Evolutionary conservation across 2,888 invertebrate genomes (phyloP), one percentile per base, ranked within the genome.

Genomic region (Anodontia alba): DNA sequence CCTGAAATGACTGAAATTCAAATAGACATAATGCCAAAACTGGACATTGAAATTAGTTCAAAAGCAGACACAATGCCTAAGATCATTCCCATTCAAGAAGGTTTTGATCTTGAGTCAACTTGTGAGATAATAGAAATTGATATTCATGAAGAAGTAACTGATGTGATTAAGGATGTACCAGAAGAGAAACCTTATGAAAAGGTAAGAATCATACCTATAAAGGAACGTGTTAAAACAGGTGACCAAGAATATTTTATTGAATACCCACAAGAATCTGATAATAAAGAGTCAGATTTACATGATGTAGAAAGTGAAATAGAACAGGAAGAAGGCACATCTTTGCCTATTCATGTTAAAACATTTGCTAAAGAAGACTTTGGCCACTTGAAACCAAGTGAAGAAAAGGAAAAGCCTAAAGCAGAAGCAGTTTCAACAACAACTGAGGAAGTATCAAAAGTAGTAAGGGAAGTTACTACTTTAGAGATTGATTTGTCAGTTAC

Each of bases 211-310:
- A 80, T 78, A 66, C 79, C 82, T 17, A 79, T 80, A 46, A 23
- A 75, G 49, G 80, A 77, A 54, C 54, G 49, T 31, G 77, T 83
- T 38, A 72, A 67, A 38, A 75, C 76, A 51, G 77, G 78, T 49
- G 78, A 78, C 23, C 83, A 83, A 54, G 83, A 83, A 38, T 80
- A 83, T 43, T 78, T 80, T 66, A 80, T 83, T 54, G 75, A 83
- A 73, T 78, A 78, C 72, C 83, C 83, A 51, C 54, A 74, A 3
- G 83, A 80, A 23, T 17, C 76, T 17, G 68, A 72, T 33, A 7
- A 46, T 20, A 17, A 46, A 3, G 46, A 46, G 17, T 20, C n/a
- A 46, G 46, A 20, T 15, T 3, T 17, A 20, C 17, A 20, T 20
- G 20, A 46, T 12, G n/a, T 20, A 46, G 46, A 46, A 20, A 46